These are phyloP conservation scores for Nephrotoma appendiculata DNA, from an alignment of 2,888 invertebrate species.

Conservation along the genomic window DNA sequence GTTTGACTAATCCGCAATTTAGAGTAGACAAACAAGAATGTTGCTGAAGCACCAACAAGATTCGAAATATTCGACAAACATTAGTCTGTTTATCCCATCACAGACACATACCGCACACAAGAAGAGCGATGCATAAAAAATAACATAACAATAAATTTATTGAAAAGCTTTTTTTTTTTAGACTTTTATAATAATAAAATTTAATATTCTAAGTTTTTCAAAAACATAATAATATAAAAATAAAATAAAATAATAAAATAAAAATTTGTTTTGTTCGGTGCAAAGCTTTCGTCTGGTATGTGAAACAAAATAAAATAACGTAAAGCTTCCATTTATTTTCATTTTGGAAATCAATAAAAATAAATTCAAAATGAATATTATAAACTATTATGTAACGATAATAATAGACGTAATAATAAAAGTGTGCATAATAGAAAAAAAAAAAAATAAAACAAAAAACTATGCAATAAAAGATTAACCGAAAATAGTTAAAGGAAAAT, in stretches of 20 bases:
- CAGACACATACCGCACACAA: not conserved
- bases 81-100: not conserved
- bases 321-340: not conserved
- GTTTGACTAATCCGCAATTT: not conserved
- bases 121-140: not conserved
- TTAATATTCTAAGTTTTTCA: not conserved
- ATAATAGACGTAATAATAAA: not conserved
- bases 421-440: not conserved
- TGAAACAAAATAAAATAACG: not conserved
- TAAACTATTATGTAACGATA: not conserved
- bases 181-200: not conserved
- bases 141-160: not conserved
- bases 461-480: not conserved
- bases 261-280: not conserved
- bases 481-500: not conserved
- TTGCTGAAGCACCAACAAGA: not conserved
- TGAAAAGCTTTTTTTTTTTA: not conserved
- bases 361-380: not conserved
- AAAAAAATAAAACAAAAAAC: too few species aligned
- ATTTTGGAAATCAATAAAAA: not conserved
- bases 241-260: not conserved
- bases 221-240: not conserved
- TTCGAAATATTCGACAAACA: not conserved
- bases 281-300: not conserved
- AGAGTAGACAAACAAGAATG: not conserved